Percentiles rank a stretch among this genome's conserved stretches.
Evolutionary conservation across 2,113 vertebrate species (phyloP).

Genomic region (Psettodes erumei): DNA sequence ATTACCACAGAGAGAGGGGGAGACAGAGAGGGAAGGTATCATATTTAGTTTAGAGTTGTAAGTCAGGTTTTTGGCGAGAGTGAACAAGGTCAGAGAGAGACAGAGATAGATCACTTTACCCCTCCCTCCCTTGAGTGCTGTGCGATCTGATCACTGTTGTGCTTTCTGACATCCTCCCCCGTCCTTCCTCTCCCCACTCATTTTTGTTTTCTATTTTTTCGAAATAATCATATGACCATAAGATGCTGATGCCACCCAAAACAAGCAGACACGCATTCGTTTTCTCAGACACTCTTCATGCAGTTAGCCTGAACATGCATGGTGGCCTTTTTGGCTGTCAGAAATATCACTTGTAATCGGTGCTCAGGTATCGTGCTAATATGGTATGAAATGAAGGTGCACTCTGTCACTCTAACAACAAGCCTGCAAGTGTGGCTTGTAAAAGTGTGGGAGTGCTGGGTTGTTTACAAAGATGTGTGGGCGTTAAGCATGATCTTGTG

Average conservation of each 20-base stretch:
- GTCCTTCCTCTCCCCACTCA: slow-evolving; percentile 29
- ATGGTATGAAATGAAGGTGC: slow-evolving; percentile 61
- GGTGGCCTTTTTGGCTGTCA: slow-evolving; percentile 23
- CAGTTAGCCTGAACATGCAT: slow-evolving; percentile 8
- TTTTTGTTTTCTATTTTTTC: slow-evolving; percentile 37
- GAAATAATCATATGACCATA: slow-evolving; percentile 35
- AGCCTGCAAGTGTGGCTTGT: slow-evolving; percentile 58
- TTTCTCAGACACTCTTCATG: slow-evolving; percentile 3
- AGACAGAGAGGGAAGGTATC: slow-evolving; percentile 59
- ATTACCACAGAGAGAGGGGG: slow-evolving; percentile 61
- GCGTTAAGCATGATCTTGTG: slow-evolving; percentile 67
- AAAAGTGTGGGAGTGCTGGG: slow-evolving; percentile 67
- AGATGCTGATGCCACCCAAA: slow-evolving; percentile 3
- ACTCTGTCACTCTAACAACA: slow-evolving; percentile 60
- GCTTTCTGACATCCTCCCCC: slow-evolving; percentile 63
- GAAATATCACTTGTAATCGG: slow-evolving; percentile 55
- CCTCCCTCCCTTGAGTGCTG: slow-evolving; percentile 58
- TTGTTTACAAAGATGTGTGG: slow-evolving; percentile 75
- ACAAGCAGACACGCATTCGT: slow-evolving; percentile 11
- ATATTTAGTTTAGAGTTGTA: slow-evolving; percentile 81
- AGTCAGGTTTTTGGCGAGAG: slow-evolving; percentile 75
- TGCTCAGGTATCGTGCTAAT: slow-evolving; percentile 54
- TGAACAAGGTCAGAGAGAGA: slow-evolving; percentile 80
- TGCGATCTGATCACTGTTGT: slow-evolving; percentile 73
- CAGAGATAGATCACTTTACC: slow-evolving; percentile 76